Evolutionary conservation across 2,113 vertebrate genomes (phyloP).

Genomic region (Ammospiza nelsoni): DNA sequence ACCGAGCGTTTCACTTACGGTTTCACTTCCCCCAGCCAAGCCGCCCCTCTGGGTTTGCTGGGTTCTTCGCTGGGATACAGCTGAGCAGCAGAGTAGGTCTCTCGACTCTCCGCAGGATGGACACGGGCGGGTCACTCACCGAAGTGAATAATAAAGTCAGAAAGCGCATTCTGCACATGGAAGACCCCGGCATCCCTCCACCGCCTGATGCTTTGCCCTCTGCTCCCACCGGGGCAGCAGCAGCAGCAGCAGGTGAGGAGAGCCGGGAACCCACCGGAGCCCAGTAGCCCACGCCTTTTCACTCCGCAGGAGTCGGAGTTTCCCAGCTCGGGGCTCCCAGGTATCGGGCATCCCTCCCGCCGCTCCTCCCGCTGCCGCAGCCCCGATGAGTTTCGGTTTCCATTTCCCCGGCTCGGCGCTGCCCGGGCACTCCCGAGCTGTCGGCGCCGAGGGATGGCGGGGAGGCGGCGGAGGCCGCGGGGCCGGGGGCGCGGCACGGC

Average conservation of each 20-base stretch:
- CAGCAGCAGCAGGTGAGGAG: not conserved
- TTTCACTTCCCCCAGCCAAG: not conserved
- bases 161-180: rapidly evolving
- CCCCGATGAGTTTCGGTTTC: not conserved
- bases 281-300: too few species aligned
- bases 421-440: not conserved
- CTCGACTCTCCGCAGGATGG: not conserved
- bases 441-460: not conserved
- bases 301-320: not conserved
- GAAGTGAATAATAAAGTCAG: not conserved
- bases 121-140: not conserved
- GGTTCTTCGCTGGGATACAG: not conserved
- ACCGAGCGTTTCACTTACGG: not conserved
- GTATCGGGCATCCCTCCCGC: not conserved
- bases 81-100: not conserved
- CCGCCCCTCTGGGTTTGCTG: not conserved
- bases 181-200: not conserved
- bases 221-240: not conserved
- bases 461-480: not conserved
- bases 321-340: not conserved
- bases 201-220: not conserved
- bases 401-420: not conserved
- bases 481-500: rapidly evolving
- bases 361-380: not conserved
- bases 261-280: too few species aligned